Percentiles rank a stretch among this genome's conserved stretches.
Conservation (phyloP, 2,888 invertebrate species). For the Amiota minor region DNA sequence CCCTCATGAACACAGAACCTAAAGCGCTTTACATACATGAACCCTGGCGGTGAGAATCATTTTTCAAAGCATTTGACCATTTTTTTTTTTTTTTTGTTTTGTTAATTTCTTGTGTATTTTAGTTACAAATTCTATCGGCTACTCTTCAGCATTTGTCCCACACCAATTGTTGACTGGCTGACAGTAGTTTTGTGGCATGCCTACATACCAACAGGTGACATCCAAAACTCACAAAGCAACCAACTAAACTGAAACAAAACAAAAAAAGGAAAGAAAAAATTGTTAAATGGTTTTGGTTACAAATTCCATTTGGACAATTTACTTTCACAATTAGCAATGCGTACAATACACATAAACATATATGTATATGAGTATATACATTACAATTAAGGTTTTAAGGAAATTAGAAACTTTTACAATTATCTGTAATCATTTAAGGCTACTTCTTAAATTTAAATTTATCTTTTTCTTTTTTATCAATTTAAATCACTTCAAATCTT, state of each 20-base stretch:
- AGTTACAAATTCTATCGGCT: constrained; percentile 78
- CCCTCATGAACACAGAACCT: constrained; percentile 78
- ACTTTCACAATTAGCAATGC: neutral
- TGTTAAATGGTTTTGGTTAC: no score
- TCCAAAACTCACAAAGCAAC: constrained; percentile 49
- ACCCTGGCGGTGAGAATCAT: constrained; percentile 76
- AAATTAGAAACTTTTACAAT: neutral
- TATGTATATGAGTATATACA: no score
- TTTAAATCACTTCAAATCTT: no score
- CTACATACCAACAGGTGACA: constrained; percentile 68
- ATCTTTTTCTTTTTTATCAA: no score
- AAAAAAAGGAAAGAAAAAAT: no score
- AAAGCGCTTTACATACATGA: constrained; percentile 80
- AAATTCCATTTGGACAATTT: neutral
- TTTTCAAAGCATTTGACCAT: neutral
- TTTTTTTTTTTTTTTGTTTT: no score
- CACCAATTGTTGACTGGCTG: constrained; percentile 76
- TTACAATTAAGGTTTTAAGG: neutral
- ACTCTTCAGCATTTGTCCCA: constrained; percentile 79
- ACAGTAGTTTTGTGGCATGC: constrained; percentile 80
- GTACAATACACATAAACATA: neutral
- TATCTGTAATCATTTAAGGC: no score
- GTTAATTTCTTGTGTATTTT: constrained; percentile 22
- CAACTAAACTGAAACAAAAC: neutral
- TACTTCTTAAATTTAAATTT: neutral